A percentile compares a stretch with the other conserved stretches of the same genome.
Conservation (phyloP, 2,888 invertebrate genomes). For the Latrodectus elegans region DNA sequence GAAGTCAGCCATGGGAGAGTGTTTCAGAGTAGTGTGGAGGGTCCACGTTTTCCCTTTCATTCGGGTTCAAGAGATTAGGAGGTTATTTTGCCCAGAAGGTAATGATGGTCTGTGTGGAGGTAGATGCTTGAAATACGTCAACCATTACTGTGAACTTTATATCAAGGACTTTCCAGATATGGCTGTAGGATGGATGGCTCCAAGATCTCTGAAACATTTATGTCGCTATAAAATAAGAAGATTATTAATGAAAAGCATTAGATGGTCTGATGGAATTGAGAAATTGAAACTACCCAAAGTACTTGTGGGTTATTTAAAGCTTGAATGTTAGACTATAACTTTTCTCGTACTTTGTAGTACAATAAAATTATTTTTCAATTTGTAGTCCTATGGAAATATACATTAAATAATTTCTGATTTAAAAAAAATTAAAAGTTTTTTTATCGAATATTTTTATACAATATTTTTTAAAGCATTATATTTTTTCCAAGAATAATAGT, state of each 20-base stretch:
- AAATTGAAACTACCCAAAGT: not conserved
- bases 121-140: not conserved
- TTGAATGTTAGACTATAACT: not conserved
- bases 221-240: not conserved
- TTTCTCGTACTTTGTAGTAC: too few species aligned
- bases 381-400: too few species aligned
- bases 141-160: not conserved
- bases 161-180: not conserved
- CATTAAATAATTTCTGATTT: too few species aligned
- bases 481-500: too few species aligned
- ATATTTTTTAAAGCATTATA: too few species aligned
- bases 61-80: not conserved
- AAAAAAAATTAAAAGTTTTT: too few species aligned
- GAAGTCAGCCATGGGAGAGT: not conserved
- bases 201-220: not conserved
- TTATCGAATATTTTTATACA: too few species aligned
- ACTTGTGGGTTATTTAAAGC: not conserved
- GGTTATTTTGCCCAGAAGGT: not conserved
- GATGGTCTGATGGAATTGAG: not conserved
- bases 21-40: not conserved
- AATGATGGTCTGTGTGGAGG: not conserved
- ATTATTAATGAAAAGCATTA: not conserved
- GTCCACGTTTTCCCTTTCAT: not conserved
- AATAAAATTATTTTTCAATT: too few species aligned
- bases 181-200: not conserved